Conservation (phyloP, 2,113 vertebrate genomes). For the Sylvietta virens region DNA sequence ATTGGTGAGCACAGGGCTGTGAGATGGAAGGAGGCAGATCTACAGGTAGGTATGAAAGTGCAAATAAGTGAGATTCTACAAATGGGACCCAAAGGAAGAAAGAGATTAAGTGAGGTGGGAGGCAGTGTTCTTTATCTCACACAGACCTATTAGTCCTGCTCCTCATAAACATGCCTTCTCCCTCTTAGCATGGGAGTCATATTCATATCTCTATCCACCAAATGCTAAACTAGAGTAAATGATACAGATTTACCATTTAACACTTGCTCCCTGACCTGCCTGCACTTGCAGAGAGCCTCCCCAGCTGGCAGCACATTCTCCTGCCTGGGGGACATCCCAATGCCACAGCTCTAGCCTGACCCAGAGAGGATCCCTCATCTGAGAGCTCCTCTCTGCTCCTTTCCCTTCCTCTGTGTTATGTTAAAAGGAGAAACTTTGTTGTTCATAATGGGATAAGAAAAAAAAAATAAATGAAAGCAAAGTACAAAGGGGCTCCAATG, state of each 20-base stretch:
- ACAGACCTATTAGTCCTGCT: not conserved
- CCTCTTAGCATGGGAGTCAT: not conserved
- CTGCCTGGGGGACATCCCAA: not conserved
- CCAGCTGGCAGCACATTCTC: not conserved
- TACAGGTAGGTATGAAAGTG: not conserved
- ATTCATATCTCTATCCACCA: slow-evolving; percentile 5
- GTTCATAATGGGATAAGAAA: slow-evolving; percentile 12
- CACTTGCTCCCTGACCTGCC: not conserved
- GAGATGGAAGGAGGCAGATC: not conserved
- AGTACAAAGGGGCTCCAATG: slow-evolving; percentile 15
- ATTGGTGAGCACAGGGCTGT: fast-evolving
- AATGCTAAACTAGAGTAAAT: slow-evolving; percentile 7
- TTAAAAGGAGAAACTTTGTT: not conserved
- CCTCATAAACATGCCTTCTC: not conserved
- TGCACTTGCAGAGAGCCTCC: not conserved
- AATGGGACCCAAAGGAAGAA: not conserved
- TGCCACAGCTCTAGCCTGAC: not conserved
- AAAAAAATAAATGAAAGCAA: not conserved
- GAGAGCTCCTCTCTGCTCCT: not conserved
- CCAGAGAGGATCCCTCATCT: not conserved
- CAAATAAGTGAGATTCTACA: not conserved
- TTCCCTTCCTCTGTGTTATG: not conserved
- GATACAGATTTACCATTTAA: not conserved
- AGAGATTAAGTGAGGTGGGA: not conserved
- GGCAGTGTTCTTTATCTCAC: not conserved